Conservation (phyloP, 2,888 invertebrate species). For the Epiblema foenella region DNA sequence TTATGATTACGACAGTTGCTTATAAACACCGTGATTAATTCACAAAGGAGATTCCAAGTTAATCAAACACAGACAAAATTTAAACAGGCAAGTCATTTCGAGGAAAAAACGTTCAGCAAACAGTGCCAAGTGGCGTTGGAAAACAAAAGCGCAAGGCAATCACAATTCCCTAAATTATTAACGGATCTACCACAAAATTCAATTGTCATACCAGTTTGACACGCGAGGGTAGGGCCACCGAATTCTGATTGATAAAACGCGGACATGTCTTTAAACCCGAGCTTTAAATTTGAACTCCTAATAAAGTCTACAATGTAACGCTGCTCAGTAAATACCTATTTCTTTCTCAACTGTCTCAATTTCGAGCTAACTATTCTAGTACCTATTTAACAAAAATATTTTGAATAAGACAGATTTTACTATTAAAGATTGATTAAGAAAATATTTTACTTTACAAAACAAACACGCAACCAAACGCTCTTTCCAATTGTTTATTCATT, state of each 20-base stretch:
- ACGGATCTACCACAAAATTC: slow-evolving; percentile 60
- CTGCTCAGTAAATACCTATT: neutral
- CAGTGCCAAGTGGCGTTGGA: slow-evolving; percentile 39
- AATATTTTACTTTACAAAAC: neutral
- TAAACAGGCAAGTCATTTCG: slow-evolving; percentile 28
- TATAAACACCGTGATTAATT: neutral
- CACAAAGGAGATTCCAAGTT: slow-evolving; percentile 12
- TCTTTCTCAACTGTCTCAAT: too few relatives aligned
- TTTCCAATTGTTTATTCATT: neutral
- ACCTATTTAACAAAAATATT: too few relatives aligned
- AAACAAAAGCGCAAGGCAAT: slow-evolving; percentile 50
- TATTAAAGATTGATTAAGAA: too few relatives aligned
- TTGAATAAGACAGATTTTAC: too few relatives aligned
- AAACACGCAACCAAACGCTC: neutral
- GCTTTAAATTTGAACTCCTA: neutral
- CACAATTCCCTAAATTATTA: slow-evolving; percentile 56
- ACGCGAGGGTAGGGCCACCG: slow-evolving; percentile 66
- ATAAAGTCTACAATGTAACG: neutral
- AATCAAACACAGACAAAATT: slow-evolving; percentile 17
- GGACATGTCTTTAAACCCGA: slow-evolving; percentile 13
- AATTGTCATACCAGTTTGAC: slow-evolving; percentile 70
- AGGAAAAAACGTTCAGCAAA: slow-evolving; percentile 34
- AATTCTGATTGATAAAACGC: slow-evolving; percentile 31
- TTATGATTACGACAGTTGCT: too few relatives aligned
- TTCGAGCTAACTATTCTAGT: too few relatives aligned